A percentile compares a stretch with the other conserved stretches of the same genome.
phyloP scores from a whole-genome alignment of 2,113 vertebrate species.

The Aramus guarauna region DNA sequence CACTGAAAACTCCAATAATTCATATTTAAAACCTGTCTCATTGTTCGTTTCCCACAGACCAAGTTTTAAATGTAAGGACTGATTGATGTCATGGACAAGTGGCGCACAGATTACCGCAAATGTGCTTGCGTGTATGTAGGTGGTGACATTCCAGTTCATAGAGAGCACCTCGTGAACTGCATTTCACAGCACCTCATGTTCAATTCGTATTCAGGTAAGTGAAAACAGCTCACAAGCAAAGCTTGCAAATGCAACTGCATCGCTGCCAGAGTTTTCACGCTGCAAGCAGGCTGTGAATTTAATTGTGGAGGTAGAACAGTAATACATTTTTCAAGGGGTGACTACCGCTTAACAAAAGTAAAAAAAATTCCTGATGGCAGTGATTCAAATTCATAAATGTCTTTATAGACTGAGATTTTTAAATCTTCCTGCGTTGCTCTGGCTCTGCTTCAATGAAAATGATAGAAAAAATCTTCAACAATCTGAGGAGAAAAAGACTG shows the following conservation, averaged over 20 bases:
- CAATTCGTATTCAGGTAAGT: neutral
- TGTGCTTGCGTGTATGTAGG: rapidly evolving
- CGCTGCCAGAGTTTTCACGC: neutral
- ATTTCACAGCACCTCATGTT: neutral
- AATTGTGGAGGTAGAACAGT: neutral
- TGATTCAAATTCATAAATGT: neutral
- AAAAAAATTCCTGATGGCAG: rapidly evolving
- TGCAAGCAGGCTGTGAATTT: neutral
- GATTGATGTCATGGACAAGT: rapidly evolving
- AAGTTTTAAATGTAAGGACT: neutral
- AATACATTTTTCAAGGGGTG: neutral
- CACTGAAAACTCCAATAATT: neutral
- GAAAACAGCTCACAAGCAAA: neutral
- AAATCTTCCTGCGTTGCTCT: neutral
- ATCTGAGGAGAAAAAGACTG: neutral
- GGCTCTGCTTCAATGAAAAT: neutral
- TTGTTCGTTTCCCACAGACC: neutral
- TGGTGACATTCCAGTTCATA: neutral
- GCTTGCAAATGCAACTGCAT: neutral
- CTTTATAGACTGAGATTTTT: neutral
- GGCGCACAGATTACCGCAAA: neutral
- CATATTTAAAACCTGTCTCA: neutral
- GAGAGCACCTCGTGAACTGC: neutral
- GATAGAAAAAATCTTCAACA: neutral
- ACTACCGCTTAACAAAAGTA: neutral